Percentiles rank a stretch among this genome's conserved stretches.
Conservation (phyloP, 2,113 vertebrate genomes). For the Cyanoderma ruficeps region DNA sequence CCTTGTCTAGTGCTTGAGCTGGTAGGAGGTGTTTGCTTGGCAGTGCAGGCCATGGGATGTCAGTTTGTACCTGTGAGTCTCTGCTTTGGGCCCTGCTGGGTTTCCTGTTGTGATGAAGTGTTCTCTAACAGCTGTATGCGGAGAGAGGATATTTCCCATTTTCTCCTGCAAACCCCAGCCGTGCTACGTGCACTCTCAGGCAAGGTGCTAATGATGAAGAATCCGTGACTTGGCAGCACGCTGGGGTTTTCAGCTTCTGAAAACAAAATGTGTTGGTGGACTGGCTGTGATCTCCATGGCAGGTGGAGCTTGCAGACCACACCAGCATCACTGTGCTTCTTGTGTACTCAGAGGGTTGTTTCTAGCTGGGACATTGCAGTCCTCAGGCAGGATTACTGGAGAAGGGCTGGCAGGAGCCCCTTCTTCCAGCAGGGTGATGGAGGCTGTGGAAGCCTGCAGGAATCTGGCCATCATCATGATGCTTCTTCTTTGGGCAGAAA, state of each 20-base stretch:
- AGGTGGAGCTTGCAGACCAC: background rate
- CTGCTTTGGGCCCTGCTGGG: background rate
- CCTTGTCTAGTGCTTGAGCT: background rate
- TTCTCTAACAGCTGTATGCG: fast-evolving
- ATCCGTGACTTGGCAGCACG: background rate
- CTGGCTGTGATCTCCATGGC: background rate
- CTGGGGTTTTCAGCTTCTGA: background rate
- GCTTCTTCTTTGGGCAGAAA: background rate
- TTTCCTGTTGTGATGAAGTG: background rate
- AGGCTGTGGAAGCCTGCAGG: background rate
- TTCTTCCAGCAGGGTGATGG: background rate
- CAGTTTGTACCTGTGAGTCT: background rate
- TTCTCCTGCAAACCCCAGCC: background rate
- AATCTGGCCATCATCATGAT: background rate
- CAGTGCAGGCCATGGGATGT: background rate
- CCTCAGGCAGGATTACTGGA: background rate
- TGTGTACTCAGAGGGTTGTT: background rate
- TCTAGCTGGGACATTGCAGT: background rate
- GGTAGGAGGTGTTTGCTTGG: background rate
- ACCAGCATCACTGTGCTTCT: fast-evolving
- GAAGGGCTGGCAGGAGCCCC: background rate
- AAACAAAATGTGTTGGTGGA: background rate
- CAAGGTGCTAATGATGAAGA: background rate
- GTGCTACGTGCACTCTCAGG: background rate
- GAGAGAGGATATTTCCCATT: background rate